Conservation (phyloP, 2,888 invertebrate genomes). For the Gnatocerus cornutus region DNA sequence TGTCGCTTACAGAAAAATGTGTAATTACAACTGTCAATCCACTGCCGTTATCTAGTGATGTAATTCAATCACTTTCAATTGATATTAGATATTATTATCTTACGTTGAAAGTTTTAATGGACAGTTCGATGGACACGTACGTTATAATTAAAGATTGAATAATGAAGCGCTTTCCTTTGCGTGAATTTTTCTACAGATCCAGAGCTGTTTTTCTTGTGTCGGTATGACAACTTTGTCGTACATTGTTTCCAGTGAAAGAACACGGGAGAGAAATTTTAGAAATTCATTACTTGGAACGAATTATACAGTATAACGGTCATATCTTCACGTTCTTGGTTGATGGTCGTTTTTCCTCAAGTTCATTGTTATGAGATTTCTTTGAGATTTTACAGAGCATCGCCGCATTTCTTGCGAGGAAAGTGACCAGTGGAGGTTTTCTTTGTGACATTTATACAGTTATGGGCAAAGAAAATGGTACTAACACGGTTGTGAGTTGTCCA, state of each 20-base stretch:
- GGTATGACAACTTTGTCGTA: neutral
- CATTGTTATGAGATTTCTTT: constrained; percentile 2
- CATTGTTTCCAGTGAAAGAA: neutral
- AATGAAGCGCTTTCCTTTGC: neutral
- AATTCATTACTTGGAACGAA: constrained; percentile 2
- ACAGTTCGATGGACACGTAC: neutral
- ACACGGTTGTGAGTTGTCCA: no score
- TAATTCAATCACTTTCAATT: constrained; percentile 2
- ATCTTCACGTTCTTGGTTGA: neutral
- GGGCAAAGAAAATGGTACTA: no score
- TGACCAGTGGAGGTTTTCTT: neutral
- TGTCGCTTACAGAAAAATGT: neutral
- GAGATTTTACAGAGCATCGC: neutral
- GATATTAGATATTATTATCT: neutral
- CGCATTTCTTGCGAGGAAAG: neutral
- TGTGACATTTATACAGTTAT: no score
- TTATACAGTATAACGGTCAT: constrained; percentile 4
- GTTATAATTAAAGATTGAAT: neutral
- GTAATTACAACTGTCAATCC: constrained; percentile 2
- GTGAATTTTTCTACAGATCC: neutral
- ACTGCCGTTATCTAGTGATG: neutral
- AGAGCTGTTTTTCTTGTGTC: no score
- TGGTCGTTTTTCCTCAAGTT: neutral
- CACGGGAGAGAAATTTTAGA: neutral
- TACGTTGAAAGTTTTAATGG: neutral